phyloP scores from a whole-genome alignment of 2,113 vertebrate species.

The Pan troglodytes region NHGRI_mPanTro3-v2.1_pri NC_072402.2:11579001-11579500 shows the following conservation, averaged over 20 bases:
- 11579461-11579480: background rate
- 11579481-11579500: background rate
- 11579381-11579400: background rate
- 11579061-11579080: background rate
- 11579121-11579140: background rate
- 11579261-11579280: background rate
- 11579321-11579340: background rate
- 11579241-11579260: background rate
- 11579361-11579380: rapidly evolving
- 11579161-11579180: background rate
- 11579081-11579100: background rate
- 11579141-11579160: background rate
- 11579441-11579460: no score
- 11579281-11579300: background rate
- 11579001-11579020: no score
- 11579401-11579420: background rate
- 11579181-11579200: background rate
- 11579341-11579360: background rate
- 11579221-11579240: background rate
- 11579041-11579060: background rate
- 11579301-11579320: background rate
- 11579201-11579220: background rate
- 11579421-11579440: background rate
- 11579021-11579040: no score
- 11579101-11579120: background rate